A percentile compares a stretch with the other conserved stretches of the same genome.
These are phyloP conservation scores for Leptocoma aspasia DNA, from an alignment of 2,113 vertebrate species.

Conservation along the genomic window DNA sequence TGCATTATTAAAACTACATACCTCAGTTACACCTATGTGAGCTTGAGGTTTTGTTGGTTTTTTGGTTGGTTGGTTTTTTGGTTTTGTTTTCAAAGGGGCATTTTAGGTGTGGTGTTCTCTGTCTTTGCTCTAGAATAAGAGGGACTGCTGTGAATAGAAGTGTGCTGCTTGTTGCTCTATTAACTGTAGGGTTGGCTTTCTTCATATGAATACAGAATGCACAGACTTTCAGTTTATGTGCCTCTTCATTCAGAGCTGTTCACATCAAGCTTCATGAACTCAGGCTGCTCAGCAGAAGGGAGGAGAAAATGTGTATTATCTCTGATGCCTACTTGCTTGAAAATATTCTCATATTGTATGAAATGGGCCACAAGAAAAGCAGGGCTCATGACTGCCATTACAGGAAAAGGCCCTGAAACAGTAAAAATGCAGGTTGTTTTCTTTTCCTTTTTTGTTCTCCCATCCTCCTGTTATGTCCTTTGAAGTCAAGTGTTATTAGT, in stretches of 20 bases:
- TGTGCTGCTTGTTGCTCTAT: not conserved
- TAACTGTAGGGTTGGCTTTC: not conserved
- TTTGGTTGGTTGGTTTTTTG: not conserved
- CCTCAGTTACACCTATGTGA: not conserved
- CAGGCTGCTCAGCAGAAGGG: not conserved
- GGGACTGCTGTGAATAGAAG: not conserved
- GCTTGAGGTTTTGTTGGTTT: not conserved
- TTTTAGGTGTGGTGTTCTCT: not conserved
- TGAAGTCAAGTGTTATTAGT: not conserved
- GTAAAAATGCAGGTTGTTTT: not conserved
- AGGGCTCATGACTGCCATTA: fast-evolving
- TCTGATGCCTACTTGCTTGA: not conserved
- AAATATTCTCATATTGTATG: not conserved
- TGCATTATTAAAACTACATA: not conserved
- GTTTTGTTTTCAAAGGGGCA: not conserved
- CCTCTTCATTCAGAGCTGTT: not conserved
- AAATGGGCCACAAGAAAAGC: not conserved
- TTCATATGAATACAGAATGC: not conserved
- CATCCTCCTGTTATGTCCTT: not conserved
- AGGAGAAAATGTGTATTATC: not conserved
- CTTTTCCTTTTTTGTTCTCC: not conserved
- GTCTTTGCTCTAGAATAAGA: not conserved
- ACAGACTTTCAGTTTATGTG: not conserved
- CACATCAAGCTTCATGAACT: not conserved
- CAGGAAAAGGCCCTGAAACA: fast-evolving